Percentiles rank a stretch among this genome's conserved stretches.
These are phyloP conservation scores for Allobates femoralis DNA, from an alignment of 2,797 vertebrate species.

Conservation along the genomic window DNA sequence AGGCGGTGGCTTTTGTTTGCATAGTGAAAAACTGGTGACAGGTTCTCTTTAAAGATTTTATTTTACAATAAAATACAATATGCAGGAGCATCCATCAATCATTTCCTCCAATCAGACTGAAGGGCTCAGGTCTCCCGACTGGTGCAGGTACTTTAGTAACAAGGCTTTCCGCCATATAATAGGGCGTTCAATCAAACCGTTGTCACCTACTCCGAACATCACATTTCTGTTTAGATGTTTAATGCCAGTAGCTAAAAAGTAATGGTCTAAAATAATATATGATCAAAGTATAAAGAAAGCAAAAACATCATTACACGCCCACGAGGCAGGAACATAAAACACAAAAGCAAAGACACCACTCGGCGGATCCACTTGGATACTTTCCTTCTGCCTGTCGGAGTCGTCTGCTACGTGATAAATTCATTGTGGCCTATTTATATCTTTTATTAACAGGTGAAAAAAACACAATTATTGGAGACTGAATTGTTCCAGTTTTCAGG, in stretches of 20 bases:
- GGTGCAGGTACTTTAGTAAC: slow-evolving; percentile 41
- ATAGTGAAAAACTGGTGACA: too few relatives aligned
- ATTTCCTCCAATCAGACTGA: slow-evolving; percentile 2
- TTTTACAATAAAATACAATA: background rate
- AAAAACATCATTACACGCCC: slow-evolving; percentile 33
- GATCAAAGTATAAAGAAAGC: slow-evolving; percentile 22
- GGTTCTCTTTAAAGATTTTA: background rate
- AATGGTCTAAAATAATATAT: slow-evolving; percentile 53
- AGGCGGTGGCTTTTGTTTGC: too few relatives aligned
- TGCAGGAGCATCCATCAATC: slow-evolving; percentile 20
- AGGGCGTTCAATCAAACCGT: slow-evolving; percentile 33
- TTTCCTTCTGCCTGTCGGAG: background rate
- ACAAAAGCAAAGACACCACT: slow-evolving; percentile 4
- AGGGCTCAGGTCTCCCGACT: background rate
- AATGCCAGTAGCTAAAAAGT: slow-evolving; percentile 38
- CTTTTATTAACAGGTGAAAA: slow-evolving; percentile 22
- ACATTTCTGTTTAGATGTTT: slow-evolving; percentile 49
- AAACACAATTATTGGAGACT: slow-evolving; percentile 22
- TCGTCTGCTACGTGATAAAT: slow-evolving; percentile 13
- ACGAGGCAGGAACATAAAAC: slow-evolving; percentile 32
- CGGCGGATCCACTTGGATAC: background rate
- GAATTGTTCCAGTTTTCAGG: slow-evolving; percentile 10
- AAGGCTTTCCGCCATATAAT: slow-evolving; percentile 20
- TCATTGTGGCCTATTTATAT: background rate
- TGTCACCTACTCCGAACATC: slow-evolving; percentile 41